A percentile compares a stretch with the other conserved stretches of the same genome.
phyloP scores from a whole-genome alignment of 2,888 invertebrate genomes.

The Limnephilus auricula region DNA sequence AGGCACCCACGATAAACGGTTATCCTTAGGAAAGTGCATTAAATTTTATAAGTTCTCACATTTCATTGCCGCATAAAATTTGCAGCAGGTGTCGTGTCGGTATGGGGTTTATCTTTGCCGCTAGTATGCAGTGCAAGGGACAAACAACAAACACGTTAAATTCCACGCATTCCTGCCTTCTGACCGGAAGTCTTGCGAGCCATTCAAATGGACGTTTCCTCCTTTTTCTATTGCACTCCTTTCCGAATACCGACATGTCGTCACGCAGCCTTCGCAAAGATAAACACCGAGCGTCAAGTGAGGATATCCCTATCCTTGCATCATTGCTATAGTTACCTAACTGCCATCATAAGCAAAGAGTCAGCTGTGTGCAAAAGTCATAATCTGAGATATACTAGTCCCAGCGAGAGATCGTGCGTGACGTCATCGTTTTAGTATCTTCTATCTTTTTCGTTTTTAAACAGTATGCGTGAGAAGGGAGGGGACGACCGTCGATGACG shows the following conservation, averaged over 20 bases:
- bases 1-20: too few relatives aligned
- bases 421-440: too few relatives aligned
- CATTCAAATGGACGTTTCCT: conserved; percentile 14
- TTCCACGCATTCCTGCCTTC: conserved; percentile 10
- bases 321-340: not conserved
- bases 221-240: conserved; percentile 33
- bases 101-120: not conserved
- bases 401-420: too few relatives aligned
- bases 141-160: not conserved
- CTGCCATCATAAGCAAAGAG: too few relatives aligned
- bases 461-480: too few relatives aligned
- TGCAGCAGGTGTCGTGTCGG: not conserved
- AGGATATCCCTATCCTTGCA: not conserved
- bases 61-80: not conserved
- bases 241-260: not conserved
- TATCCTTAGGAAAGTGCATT: not conserved
- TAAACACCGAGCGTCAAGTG: not conserved
- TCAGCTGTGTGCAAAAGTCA: not conserved
- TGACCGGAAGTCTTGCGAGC: conserved; percentile 27
- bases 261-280: not conserved
- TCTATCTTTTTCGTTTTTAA: too few relatives aligned
- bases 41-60: not conserved
- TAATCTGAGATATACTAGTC: not conserved
- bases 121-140: not conserved
- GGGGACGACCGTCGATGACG: too few relatives aligned